Percentiles rank a stretch among this genome's conserved stretches.
phyloP scores from a whole-genome alignment of 2,888 invertebrate species.

The Pteria penguin region DNA sequence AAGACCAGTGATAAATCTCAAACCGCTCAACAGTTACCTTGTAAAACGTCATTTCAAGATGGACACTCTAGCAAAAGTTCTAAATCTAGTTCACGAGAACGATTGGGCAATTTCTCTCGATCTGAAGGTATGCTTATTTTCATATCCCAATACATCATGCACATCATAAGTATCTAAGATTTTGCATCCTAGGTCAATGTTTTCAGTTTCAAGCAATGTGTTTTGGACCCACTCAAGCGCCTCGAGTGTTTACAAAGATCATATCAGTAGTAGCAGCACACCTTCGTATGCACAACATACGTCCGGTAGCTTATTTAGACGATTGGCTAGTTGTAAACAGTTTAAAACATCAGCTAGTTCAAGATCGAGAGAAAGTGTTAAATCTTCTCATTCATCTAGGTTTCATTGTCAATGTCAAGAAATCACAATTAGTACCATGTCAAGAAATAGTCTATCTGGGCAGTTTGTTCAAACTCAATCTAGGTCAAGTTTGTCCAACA shows the following conservation, averaged over 20 bases:
- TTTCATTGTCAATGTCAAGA: conserved; percentile 45
- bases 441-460: conserved; percentile 31
- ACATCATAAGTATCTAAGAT: conserved; percentile 19
- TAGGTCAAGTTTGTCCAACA: not conserved
- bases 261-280: conserved; percentile 23
- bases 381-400: conserved; percentile 47
- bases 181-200: not conserved
- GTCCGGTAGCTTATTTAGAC: conserved; percentile 40
- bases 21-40: conserved; percentile 24
- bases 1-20: conserved; percentile 27
- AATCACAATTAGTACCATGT: conserved; percentile 46
- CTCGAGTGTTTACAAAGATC: conserved; percentile 28
- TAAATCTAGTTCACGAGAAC: conserved; percentile 11
- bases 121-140: conserved; percentile 23
- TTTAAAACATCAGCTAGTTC: conserved; percentile 15
- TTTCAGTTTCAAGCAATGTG: conserved; percentile 26
- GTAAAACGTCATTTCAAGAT: conserved; percentile 28
- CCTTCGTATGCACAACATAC: conserved; percentile 16
- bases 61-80: conserved; percentile 18
- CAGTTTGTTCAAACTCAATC: conserved; percentile 13
- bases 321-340: conserved; percentile 41
- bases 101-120: conserved; percentile 24
- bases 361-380: conserved; percentile 28
- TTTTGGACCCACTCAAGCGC: conserved; percentile 23
- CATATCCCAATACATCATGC: conserved; percentile 10